A percentile compares a stretch with the other conserved stretches of the same genome.
Conservation (phyloP, 2,888 invertebrate species). For the Pandemis cinnamomeana region DNA sequence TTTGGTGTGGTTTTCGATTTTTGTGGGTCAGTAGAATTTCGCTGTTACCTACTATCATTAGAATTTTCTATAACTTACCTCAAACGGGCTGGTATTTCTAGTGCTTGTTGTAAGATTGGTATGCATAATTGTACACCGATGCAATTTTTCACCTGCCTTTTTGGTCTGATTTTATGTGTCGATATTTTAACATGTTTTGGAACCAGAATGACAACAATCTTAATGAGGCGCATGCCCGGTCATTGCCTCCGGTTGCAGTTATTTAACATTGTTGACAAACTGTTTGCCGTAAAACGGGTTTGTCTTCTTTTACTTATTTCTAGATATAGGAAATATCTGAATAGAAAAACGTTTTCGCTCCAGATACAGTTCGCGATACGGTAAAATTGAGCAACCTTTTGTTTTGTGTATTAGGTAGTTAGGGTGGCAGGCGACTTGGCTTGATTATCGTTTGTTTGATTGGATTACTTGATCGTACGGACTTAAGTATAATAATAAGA, state of each 20-base stretch:
- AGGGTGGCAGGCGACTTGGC: not conserved
- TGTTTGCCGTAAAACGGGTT: conserved; percentile 71
- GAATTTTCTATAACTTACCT: not conserved
- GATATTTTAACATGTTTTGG: conserved; percentile 59
- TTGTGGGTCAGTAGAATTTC: not conserved
- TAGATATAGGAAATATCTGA: conserved; percentile 29
- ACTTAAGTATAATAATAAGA: too few relatives aligned
- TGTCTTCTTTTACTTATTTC: conserved; percentile 65
- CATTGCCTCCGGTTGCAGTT: conserved; percentile 82
- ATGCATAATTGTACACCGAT: not conserved
- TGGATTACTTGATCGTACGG: not conserved
- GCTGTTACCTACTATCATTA: not conserved
- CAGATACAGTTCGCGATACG: conserved; percentile 23
- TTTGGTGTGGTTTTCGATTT: not conserved
- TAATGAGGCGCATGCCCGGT: conserved; percentile 68
- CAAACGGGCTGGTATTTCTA: not conserved
- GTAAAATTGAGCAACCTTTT: conserved; percentile 20
- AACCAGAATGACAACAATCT: conserved; percentile 76
- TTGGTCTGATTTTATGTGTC: not conserved
- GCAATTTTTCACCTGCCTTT: not conserved
- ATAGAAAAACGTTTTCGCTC: conserved; percentile 25
- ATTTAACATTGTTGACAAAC: conserved; percentile 74
- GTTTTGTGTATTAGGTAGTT: not conserved
- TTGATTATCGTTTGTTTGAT: conserved; percentile 1
- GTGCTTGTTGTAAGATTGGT: not conserved